phyloP scores from a whole-genome alignment of 2,888 invertebrate genomes.

The Cataglyphis cursor region DNA sequence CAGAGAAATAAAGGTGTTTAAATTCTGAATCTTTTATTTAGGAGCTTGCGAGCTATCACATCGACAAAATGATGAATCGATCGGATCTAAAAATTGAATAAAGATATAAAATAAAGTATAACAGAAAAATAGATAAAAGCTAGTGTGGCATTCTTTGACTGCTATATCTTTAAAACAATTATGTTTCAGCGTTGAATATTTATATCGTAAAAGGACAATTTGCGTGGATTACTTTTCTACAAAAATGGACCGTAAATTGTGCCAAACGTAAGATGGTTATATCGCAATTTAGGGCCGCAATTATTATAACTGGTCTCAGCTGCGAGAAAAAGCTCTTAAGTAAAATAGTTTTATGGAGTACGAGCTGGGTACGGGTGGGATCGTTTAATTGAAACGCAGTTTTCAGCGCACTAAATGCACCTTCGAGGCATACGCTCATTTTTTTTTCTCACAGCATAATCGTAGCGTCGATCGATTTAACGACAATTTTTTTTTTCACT shows the following conservation, averaged over 20 bases:
- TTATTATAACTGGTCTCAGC: constrained; percentile 59
- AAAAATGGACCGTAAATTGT: background rate
- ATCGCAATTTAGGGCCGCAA: constrained; percentile 17
- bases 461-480: background rate
- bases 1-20: background rate
- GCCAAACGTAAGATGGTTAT: background rate
- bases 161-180: background rate
- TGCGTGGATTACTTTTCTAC: background rate
- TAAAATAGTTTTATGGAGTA: constrained; percentile 54
- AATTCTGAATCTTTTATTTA: constrained; percentile 7
- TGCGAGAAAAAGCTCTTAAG: constrained; percentile 38
- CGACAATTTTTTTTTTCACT: background rate
- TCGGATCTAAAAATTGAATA: background rate
- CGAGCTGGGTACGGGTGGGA: constrained; percentile 46
- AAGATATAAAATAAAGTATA: background rate
- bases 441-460: background rate
- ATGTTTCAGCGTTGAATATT: background rate
- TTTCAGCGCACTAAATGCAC: constrained; percentile 65
- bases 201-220: constrained; percentile 9
- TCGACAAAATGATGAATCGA: background rate
- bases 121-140: background rate
- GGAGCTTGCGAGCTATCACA: background rate
- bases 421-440: constrained; percentile 47
- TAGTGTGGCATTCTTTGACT: background rate
- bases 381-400: constrained; percentile 68